Evolutionary conservation across 2,888 invertebrate species (phyloP).

Genomic region (Linnaemya vulpina): DNA sequence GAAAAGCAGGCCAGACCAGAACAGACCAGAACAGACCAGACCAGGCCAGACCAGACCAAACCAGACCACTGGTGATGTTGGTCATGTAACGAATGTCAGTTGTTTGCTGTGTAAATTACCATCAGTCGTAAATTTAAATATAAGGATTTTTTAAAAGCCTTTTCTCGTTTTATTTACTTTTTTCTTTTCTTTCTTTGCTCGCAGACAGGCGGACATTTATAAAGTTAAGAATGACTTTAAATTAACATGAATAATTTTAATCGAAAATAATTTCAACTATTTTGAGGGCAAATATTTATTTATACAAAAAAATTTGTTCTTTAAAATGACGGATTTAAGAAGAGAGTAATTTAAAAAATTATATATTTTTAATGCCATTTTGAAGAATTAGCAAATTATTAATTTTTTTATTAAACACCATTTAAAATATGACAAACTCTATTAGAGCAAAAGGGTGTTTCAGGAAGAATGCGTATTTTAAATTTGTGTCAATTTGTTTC

Average conservation of each 20-base stretch:
- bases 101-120: conserved; percentile 50
- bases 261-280: background rate
- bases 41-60: conserved; percentile 4
- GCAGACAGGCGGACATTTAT: background rate
- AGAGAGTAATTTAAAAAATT: too few relatives aligned
- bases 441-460: too few relatives aligned
- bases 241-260: background rate
- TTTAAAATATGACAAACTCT: too few relatives aligned
- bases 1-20: conserved; percentile 5
- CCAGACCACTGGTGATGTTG: conserved; percentile 36
- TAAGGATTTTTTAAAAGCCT: background rate
- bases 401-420: too few relatives aligned
- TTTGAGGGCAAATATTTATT: background rate
- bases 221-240: conserved; percentile 1
- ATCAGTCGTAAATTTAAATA: conserved; percentile 46
- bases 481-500: too few relatives aligned
- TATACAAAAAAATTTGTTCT: background rate
- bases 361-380: too few relatives aligned
- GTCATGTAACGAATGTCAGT: conserved; percentile 34
- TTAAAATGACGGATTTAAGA: too few relatives aligned
- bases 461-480: too few relatives aligned
- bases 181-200: background rate
- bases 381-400: too few relatives aligned
- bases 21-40: conserved; percentile 4
- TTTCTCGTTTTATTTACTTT: too few relatives aligned